Conservation (phyloP, 2,888 invertebrate species). For the Drosophila kanekoi region DNA sequence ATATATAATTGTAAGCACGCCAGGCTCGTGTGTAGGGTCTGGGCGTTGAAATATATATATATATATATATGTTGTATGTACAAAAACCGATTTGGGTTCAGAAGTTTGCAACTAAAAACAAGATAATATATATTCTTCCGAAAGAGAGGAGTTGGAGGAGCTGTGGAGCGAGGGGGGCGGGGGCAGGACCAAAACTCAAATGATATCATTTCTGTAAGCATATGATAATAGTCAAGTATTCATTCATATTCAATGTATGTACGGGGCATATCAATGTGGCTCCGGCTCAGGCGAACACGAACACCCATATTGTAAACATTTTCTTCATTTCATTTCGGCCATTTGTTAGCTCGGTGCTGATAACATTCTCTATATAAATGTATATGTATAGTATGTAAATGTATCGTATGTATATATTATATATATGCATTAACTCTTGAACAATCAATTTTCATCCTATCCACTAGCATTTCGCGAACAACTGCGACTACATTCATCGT, state of each 20-base stretch:
- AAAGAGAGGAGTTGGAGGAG: background rate
- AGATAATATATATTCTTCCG: slow-evolving; percentile 28
- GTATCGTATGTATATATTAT: slow-evolving; percentile 38
- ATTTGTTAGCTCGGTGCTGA: slow-evolving; percentile 11
- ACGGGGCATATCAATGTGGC: background rate
- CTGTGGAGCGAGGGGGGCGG: background rate
- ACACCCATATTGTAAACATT: slow-evolving; percentile 34
- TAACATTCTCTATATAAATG: slow-evolving; percentile 32
- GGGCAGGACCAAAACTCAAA: background rate
- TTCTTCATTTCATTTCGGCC: background rate
- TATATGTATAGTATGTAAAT: slow-evolving; percentile 26
- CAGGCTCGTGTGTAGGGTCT: background rate
- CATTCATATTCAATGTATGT: slow-evolving; percentile 1
- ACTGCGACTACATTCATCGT: slow-evolving; percentile 15
- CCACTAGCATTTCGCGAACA: slow-evolving; percentile 28
- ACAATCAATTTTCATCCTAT: slow-evolving; percentile 23
- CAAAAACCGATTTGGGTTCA: slow-evolving; percentile 32
- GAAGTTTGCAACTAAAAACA: slow-evolving; percentile 26
- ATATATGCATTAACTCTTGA: slow-evolving; percentile 36
- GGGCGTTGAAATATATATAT: slow-evolving; percentile 19
- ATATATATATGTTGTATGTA: slow-evolving; percentile 22
- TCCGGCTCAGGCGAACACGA: too few relatives aligned
- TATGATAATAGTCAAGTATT: too few relatives aligned
- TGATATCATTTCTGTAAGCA: too few relatives aligned
- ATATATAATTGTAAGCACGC: background rate